A percentile compares a stretch with the other conserved stretches of the same genome.
phyloP scores from a whole-genome alignment of 2,113 vertebrate genomes.

The Jacana jacana region DNA sequence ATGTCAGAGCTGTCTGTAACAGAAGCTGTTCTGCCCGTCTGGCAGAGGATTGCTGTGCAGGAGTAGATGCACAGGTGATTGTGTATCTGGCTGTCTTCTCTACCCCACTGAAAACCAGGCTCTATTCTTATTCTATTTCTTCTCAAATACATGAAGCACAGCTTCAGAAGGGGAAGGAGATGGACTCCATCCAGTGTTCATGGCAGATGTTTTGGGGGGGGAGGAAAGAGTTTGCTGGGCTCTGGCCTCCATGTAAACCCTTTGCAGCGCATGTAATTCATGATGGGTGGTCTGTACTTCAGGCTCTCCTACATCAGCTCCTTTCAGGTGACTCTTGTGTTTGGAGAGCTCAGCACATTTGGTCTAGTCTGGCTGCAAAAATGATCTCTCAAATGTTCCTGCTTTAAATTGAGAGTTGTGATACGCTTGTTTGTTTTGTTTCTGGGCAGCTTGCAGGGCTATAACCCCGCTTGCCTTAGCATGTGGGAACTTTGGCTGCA shows the following conservation, averaged over 20 bases:
- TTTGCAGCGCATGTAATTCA: neutral
- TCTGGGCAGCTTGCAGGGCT: neutral
- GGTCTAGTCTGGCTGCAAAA: neutral
- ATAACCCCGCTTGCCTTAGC: neutral
- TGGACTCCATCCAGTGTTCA: neutral
- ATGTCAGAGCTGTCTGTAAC: neutral
- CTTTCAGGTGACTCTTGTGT: neutral
- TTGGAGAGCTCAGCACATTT: neutral
- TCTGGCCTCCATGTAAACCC: neutral
- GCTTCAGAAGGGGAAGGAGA: neutral
- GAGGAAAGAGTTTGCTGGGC: neutral
- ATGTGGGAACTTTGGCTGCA: accelerated
- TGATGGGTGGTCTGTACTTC: neutral
- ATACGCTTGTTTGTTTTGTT: neutral
- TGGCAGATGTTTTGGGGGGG: neutral
- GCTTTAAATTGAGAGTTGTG: neutral
- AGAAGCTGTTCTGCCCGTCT: neutral
- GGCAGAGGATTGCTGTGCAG: neutral
- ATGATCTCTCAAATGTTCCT: neutral
- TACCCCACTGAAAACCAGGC: neutral
- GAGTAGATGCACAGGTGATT: neutral
- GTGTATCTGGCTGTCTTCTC: neutral
- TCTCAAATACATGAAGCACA: neutral
- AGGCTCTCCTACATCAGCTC: neutral
- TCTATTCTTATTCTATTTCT: neutral